A percentile compares a stretch with the other conserved stretches of the same genome.
Conservation (phyloP, 2,113 vertebrate genomes). For the Scomber colias region DNA sequence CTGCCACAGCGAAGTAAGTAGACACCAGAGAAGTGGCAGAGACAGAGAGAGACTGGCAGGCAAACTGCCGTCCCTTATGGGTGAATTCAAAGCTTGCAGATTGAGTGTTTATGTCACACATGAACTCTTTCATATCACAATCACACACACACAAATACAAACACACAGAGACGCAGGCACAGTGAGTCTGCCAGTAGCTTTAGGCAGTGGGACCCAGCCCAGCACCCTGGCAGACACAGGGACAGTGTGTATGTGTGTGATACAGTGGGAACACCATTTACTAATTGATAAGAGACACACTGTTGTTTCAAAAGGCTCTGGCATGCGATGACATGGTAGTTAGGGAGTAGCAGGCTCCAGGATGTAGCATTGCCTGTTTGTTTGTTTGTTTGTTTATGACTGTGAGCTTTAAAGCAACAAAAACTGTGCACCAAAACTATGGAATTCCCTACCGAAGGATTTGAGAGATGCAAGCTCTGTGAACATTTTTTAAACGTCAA, state of each 20-base stretch:
- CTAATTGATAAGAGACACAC: slow-evolving; percentile 81
- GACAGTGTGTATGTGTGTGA: slow-evolving; percentile 52
- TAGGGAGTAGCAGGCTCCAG: slow-evolving; percentile 61
- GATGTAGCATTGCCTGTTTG: slow-evolving; percentile 51
- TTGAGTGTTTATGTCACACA: slow-evolving; percentile 77
- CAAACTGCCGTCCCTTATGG: slow-evolving; percentile 69
- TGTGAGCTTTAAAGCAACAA: slow-evolving; percentile 46
- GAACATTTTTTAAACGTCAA: too few species aligned
- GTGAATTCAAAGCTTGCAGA: slow-evolving; percentile 76
- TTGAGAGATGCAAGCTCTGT: too few species aligned
- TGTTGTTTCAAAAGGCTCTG: slow-evolving; percentile 75
- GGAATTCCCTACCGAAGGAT: too few species aligned
- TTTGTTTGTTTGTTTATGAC: slow-evolving; percentile 60
- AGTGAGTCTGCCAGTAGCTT: slow-evolving; percentile 78
- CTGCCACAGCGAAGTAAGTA: slow-evolving; percentile 65
- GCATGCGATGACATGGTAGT: slow-evolving; percentile 66
- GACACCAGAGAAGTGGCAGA: slow-evolving; percentile 70
- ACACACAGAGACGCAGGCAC: slow-evolving; percentile 36
- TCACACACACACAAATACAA: slow-evolving; percentile 15
- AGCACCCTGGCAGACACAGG: slow-evolving; percentile 71
- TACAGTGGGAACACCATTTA: slow-evolving; percentile 71
- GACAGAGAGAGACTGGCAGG: slow-evolving; percentile 65
- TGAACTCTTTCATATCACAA: slow-evolving; percentile 68
- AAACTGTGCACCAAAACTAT: too few species aligned
- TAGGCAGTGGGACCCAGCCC: slow-evolving; percentile 77